These are phyloP conservation scores for Arctopsyche grandis DNA, from an alignment of 1,140 invertebrate species.

Conservation along the genomic window DNA sequence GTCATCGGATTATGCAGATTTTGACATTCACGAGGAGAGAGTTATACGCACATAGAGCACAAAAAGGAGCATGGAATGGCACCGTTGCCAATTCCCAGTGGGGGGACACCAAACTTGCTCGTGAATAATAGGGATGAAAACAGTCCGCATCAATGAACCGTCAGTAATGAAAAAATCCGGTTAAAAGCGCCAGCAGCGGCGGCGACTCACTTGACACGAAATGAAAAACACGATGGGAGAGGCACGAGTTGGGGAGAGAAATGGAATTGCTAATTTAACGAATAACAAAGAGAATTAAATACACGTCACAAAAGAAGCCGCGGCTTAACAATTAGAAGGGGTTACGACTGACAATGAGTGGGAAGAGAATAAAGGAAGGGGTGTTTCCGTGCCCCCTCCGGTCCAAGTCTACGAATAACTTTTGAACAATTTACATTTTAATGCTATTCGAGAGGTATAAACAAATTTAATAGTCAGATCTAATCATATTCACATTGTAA, in stretches of 20 bases:
- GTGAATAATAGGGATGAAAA: slow-evolving; percentile 16
- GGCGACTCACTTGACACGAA: slow-evolving; percentile 8
- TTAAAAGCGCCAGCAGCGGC: slow-evolving; percentile 21
- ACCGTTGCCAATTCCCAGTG: not conserved
- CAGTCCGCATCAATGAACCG: not conserved
- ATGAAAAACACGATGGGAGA: slow-evolving; percentile 31
- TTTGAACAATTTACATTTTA: slow-evolving; percentile 48
- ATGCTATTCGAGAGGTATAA: slow-evolving; percentile 32
- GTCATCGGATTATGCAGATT: slow-evolving; percentile 4
- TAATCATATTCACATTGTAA: too few relatives aligned
- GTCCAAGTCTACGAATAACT: slow-evolving; percentile 29
- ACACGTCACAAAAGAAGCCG: slow-evolving; percentile 51
- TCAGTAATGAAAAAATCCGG: slow-evolving; percentile 38
- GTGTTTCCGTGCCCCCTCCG: not conserved
- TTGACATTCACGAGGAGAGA: too few relatives aligned
- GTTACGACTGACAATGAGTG: slow-evolving; percentile 10
- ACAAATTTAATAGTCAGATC: slow-evolving; percentile 25
- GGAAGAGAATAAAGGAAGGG: not conserved
- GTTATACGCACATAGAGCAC: not conserved
- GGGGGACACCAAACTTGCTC: not conserved
- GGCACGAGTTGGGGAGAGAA: slow-evolving; percentile 12
- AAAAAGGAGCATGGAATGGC: not conserved
- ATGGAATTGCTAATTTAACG: slow-evolving; percentile 55
- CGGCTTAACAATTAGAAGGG: slow-evolving; percentile 47
- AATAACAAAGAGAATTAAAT: slow-evolving; percentile 54